A percentile compares a stretch with the other conserved stretches of the same genome.
phyloP scores from a whole-genome alignment of 2,888 invertebrate species.

The Amphiduros pacificus region DNA sequence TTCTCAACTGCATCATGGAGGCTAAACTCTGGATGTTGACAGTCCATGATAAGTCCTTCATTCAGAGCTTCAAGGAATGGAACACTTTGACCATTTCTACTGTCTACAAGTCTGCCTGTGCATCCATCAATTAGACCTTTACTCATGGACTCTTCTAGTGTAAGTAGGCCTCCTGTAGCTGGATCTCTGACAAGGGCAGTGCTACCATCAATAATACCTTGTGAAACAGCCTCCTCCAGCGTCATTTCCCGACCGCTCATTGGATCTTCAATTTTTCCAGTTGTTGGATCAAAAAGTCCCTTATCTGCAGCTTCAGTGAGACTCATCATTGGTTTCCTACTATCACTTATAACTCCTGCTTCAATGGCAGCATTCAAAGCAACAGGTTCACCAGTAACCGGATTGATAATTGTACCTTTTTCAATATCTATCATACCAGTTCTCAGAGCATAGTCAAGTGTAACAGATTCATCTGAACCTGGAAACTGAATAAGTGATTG shows the following conservation, averaged over 20 bases:
- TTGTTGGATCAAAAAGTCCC: conserved; percentile 71
- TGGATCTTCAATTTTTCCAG: conserved; percentile 73
- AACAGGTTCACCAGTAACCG: conserved; percentile 60
- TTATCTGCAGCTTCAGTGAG: not conserved
- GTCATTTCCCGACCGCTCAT: conserved; percentile 67
- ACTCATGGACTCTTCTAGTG: conserved; percentile 24
- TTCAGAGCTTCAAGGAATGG: conserved; percentile 25
- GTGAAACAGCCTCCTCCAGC: conserved; percentile 15
- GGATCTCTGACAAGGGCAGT: conserved; percentile 67
- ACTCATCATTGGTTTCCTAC: not conserved
- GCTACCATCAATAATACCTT: conserved; percentile 76
- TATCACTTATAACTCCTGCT: conserved; percentile 69
- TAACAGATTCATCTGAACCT: conserved; percentile 13
- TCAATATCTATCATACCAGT: conserved; percentile 9
- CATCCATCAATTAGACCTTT: conserved; percentile 21
- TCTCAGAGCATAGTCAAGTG: conserved; percentile 64
- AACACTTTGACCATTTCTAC: not conserved
- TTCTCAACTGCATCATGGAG: not conserved
- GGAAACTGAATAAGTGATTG: conserved; percentile 18
- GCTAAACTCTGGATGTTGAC: not conserved
- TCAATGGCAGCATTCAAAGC: conserved; percentile 75
- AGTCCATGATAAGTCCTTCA: conserved; percentile 19
- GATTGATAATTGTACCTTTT: conserved; percentile 6
- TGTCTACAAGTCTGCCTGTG: not conserved
- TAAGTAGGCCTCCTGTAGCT: conserved; percentile 67